Conservation (phyloP, 1,140 invertebrate genomes). For the Radopholus similis region DNA sequence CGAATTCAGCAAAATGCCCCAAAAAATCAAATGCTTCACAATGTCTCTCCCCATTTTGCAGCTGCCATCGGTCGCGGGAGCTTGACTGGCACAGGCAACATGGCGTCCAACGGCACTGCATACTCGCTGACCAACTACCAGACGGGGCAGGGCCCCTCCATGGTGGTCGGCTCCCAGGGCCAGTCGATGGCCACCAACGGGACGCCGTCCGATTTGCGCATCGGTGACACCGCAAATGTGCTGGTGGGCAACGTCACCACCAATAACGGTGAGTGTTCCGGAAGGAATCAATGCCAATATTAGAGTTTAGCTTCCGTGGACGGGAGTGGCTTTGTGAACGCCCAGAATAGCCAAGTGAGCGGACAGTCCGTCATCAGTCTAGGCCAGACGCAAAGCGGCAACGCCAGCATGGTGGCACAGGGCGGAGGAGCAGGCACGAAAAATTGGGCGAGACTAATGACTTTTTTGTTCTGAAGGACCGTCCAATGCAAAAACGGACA, state of each 20-base stretch:
- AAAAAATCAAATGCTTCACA: not conserved
- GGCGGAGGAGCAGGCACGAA: constrained; percentile 2
- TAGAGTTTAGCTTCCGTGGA: not conserved
- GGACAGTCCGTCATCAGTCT: not conserved
- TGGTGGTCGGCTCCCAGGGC: not conserved
- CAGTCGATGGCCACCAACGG: constrained; percentile 6
- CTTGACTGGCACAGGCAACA: constrained; percentile 1
- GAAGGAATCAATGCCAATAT: not conserved
- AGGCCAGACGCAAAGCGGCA: not conserved
- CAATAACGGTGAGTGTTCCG: not conserved
- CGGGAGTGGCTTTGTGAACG: not conserved
- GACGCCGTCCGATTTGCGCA: constrained; percentile 9
- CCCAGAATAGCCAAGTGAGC: not conserved
- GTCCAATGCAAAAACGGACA: constrained; percentile 2
- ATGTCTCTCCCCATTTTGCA: not conserved
- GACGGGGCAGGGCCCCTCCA: not conserved
- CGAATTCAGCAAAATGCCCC: not conserved
- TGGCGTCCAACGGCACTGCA: not conserved
- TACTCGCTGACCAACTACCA: not conserved
- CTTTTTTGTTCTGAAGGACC: not conserved
- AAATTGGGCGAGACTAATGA: not conserved
- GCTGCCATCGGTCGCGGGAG: not conserved
- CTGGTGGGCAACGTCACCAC: not conserved
- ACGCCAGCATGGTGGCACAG: not conserved
- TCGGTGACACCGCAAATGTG: not conserved